Evolutionary conservation across 2,888 invertebrate genomes (phyloP), one percentile per base, ranked within the genome.

Genomic region (Leucania comma): DNA sequence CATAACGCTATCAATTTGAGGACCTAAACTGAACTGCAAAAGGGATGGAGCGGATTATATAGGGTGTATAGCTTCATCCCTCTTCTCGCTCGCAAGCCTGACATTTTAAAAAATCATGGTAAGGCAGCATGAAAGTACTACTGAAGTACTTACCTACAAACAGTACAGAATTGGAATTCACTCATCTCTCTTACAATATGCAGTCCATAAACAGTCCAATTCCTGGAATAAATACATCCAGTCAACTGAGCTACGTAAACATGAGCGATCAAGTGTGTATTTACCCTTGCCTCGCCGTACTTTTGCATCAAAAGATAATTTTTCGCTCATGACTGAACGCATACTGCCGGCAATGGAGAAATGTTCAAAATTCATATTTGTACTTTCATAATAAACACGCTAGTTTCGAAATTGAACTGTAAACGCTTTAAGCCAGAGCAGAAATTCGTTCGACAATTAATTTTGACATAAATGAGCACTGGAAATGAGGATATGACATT

Each of bases 401-500:
- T 9, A 56, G 9, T 51, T 63, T 48, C 26, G 58, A 83, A 72
- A 67, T 57, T 74, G 38, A 68, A 80, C 83, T 68, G 54, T 71
- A 65, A 64, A 29, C n/a, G 8, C 35, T 46, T 17, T 3, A 2
- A 0, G 14, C 20, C 42, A 83, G 51, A 62, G 78, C 58, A 42
- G 48, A 26, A 56, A 56, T 64, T 73, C 5, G 48, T n/a, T n/a
- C 48, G 46, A 54, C 24, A 12, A 35, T 59, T 63, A 54, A 68
- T 69, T 54, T 46, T 14, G 65, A 65, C 57, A 70, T 67, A 69
- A 82, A 82, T 73, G 66, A 69, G 46, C 72, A 57, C 54, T 63
- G 73, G 70, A 82, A 82, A 85, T 85, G 73, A 72, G 69, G 68
- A 83, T 80, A 61, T 83, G 77, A 75, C 68, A 72, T 72, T 61